Conservation (phyloP, 2,797 vertebrate species). For the Muscicapa comitata region DNA sequence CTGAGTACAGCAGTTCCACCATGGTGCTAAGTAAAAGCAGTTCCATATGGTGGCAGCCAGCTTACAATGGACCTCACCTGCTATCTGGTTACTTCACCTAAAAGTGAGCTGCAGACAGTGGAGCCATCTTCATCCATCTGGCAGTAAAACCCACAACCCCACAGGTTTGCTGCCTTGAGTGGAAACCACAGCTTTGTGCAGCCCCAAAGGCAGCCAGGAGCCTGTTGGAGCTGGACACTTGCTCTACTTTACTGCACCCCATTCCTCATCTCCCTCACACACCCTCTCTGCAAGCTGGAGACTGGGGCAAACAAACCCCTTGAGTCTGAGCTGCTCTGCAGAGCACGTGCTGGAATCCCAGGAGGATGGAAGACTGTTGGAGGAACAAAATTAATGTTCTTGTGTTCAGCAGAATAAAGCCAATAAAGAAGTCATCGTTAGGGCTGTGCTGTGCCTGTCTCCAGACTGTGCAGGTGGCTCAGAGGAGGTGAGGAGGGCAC, state of each 20-base stretch:
- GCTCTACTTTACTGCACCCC: too few species aligned
- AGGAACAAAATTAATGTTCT: background rate
- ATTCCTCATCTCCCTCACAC: background rate
- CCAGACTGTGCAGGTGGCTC: background rate
- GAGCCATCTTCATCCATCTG: background rate
- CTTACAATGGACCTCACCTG: background rate
- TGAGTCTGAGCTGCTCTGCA: background rate
- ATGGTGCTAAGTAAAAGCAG: background rate
- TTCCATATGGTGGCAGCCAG: fast-evolving
- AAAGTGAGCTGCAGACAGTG: background rate
- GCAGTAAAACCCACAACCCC: background rate
- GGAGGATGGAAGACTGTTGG: fast-evolving
- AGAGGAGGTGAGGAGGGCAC: background rate
- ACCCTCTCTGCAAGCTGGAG: fast-evolving
- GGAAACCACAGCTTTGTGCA: background rate
- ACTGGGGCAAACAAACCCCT: background rate
- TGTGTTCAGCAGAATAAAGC: background rate
- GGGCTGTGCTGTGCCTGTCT: background rate
- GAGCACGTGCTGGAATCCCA: fast-evolving
- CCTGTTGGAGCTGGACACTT: background rate
- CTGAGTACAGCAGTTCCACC: background rate
- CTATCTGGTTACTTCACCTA: background rate
- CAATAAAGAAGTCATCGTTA: background rate
- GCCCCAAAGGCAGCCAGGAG: background rate
- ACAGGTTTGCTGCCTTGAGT: background rate